A percentile compares a stretch with the other conserved stretches of the same genome.
These are phyloP conservation scores for Jordanella pulchra DNA, from an alignment of 2,797 vertebrate species.

Conservation along the genomic window DNA sequence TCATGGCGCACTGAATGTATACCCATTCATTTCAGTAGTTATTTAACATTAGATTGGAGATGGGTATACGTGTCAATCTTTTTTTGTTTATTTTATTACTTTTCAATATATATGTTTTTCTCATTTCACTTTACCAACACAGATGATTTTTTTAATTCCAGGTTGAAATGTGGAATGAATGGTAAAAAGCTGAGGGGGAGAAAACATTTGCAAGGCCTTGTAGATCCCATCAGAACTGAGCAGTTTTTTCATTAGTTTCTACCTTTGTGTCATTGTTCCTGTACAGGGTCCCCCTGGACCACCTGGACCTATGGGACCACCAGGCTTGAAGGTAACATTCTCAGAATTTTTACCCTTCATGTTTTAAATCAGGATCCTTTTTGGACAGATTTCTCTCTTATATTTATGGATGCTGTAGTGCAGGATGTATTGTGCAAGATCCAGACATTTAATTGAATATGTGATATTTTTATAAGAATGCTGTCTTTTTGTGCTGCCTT, in stretches of 20 bases:
- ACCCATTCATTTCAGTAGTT: too few species aligned
- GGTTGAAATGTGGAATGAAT: too few species aligned
- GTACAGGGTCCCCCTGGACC: conserved; percentile 94
- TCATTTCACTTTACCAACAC: too few species aligned
- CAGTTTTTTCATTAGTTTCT: background rate
- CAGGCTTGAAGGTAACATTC: conserved; percentile 87
- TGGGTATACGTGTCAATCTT: too few species aligned
- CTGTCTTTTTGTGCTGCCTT: conserved; percentile 9
- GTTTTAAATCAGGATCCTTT: background rate
- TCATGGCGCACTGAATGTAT: too few species aligned
- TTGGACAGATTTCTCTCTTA: background rate
- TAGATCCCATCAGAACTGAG: background rate
- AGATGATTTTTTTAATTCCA: too few species aligned
- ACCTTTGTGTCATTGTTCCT: conserved; percentile 38
- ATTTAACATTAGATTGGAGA: too few species aligned
- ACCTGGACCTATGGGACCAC: conserved; percentile 87
- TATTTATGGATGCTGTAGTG: background rate
- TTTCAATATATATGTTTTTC: too few species aligned
- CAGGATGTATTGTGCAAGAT: background rate
- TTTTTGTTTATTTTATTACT: too few species aligned
- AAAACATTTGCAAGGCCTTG: too few species aligned
- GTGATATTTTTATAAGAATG: background rate
- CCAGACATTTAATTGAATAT: background rate
- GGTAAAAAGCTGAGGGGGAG: too few species aligned
- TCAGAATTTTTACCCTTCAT: background rate